Percentiles rank a stretch among this genome's conserved stretches.
Conservation (phyloP, 2,888 invertebrate genomes). For the Apoderus coryli region DNA sequence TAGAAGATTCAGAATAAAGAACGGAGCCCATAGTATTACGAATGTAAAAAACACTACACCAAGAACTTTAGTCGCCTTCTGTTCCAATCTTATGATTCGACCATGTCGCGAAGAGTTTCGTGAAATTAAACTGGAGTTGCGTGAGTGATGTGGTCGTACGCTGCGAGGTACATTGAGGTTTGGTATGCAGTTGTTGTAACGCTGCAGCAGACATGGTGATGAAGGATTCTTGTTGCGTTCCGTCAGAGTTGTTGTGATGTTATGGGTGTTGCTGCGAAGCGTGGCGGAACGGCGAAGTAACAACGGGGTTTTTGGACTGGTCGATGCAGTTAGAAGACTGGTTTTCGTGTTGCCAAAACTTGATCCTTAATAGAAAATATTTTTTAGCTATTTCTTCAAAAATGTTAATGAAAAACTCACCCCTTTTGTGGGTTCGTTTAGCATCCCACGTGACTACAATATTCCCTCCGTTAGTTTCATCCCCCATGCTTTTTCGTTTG, state of each 20-base stretch:
- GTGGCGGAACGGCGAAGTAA: constrained; percentile 46
- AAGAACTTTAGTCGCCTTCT: constrained; percentile 91
- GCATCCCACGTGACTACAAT: constrained; percentile 57
- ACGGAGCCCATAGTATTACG: constrained; percentile 91
- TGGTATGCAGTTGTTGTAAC: constrained; percentile 25
- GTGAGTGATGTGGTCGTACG: constrained; percentile 56
- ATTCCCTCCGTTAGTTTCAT: constrained; percentile 25
- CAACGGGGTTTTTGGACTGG: constrained; percentile 30
- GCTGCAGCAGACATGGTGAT: constrained; percentile 39
- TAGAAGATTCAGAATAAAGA: constrained; percentile 79
- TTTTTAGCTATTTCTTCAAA: too few relatives aligned
- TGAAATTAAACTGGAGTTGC: constrained; percentile 70
- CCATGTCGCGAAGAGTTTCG: constrained; percentile 71
- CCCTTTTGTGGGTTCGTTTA: constrained; percentile 40
- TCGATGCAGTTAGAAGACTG: constrained; percentile 39
- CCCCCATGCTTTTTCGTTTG: constrained; percentile 20
- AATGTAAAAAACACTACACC: constrained; percentile 92
- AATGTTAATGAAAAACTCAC: constrained; percentile 19
- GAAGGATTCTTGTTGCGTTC: constrained; percentile 37
- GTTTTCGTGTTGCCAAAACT: constrained; percentile 56
- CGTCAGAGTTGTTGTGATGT: constrained; percentile 18
- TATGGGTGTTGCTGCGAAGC: constrained; percentile 36
- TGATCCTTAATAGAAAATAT: constrained; percentile 35
- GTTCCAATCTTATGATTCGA: constrained; percentile 73
- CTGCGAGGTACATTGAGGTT: constrained; percentile 23